Base-by-base conservation (phyloP, 2,113 vertebrate species). In the Hemiprocne comata region DNA sequence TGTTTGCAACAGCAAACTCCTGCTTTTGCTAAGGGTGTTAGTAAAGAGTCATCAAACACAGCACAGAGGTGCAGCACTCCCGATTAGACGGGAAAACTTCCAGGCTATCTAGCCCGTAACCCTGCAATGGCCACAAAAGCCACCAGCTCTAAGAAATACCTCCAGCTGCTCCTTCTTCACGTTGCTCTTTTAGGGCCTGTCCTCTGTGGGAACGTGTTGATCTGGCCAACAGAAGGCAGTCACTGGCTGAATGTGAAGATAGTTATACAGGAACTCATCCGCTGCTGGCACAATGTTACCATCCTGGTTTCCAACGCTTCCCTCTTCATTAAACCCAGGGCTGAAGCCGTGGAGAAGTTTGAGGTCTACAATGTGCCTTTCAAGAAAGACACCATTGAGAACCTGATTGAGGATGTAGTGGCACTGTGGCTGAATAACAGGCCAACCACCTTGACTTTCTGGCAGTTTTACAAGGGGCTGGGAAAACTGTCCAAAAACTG, bases 231-330 rank as follows among this genome's bases (percentile, higher is more conserved):
- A 0, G 98, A 98, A 93, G 98, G 96, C 88, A 99, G 98, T 58
- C 98, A 98, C 86, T 98, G 98, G 98, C 76, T 98, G 94, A 98
- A 99, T 19, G 96, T 98, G 94, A 97, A 98, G 51, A 60, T 74
- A 21, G 94, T 99, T 65, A 58, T 98, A 58, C 95, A 98, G 65
- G 98, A 98, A 72, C 74, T 99, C 33, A 93, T 94, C 33, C 80
- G 8, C 17, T 98, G 96, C 2, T 97, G 98, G 73, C 98, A 98
- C 89, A 96, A 58, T 6, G 92, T 98, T 66, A 98, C 97, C 1
- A 58, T 98, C 65, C 80, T 98, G 53, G 76, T 96, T 42, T 92
- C 97, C 66, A 96, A 98, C 0, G 91, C 94, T 11, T 94, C 97
- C 16, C 91, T 98, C 31, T 97, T 96, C 33, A 97, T 99, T 46